Evolutionary conservation across 2,113 vertebrate genomes (phyloP), one percentile per base, ranked within the genome.

Genomic region (Calidris pugnax): DNA sequence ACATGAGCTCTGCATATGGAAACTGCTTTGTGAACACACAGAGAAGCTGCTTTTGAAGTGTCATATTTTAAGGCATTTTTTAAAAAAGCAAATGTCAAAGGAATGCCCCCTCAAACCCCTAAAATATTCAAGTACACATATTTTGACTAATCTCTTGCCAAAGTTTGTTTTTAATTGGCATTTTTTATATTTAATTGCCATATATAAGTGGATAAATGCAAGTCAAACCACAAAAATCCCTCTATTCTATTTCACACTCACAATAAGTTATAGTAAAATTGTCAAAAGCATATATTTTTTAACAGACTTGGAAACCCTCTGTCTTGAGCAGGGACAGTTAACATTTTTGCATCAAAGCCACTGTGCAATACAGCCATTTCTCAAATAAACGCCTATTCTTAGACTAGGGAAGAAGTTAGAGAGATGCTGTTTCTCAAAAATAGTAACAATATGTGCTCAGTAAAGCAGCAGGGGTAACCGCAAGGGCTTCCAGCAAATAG

Each of bases 141-240:
- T 87, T 96, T 96, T 85, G 84, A 96, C 60, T 97, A 59, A 95
- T 96, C n/a, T 74, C n/a, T 90, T 95, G 95, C 96, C 92, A 96
- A 92, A 53, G 39, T 89, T 96, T 96, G 80, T 17, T 96, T 97
- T 91, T 93, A 93, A 96, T 91, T 93, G 95, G 15, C 39, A 50
- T 93, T 95, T 91, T 96, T 96, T 53, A 91, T 41, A 92, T 80
- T 88, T 80, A 83, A 81, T 89, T 90, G 51, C 76, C 90, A 86
- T 78, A 87, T 69, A 88, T 92, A 91, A 92, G 47, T 68, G 48
- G 69, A 94, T 66, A 95, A 95, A 95, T 89, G 68, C 57, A 76
- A 96, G 19, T 87, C 20, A 75, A 95, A 75, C 94, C 95, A 87
- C 91, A 96, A 96, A 91, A 95, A 95, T 85, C 9, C 22, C 23